A percentile compares a stretch with the other conserved stretches of the same genome.
Evolutionary conservation across 2,888 invertebrate species (phyloP).

Genomic region (Ectropis crepuscularia): DNA sequence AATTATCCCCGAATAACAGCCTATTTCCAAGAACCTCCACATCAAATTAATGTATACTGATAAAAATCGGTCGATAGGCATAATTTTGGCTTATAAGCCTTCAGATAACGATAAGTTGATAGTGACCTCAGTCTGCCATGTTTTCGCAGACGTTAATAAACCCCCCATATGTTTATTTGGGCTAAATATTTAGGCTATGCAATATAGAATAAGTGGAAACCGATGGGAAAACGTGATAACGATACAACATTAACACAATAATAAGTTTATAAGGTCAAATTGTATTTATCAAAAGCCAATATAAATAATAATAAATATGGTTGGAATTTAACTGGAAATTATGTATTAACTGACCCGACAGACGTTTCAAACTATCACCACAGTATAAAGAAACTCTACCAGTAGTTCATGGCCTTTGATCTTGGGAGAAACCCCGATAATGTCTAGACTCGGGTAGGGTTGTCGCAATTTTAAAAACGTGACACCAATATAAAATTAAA

Average conservation of each 20-base stretch:
- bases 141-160: slow-evolving; percentile 5
- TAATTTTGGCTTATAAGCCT: slow-evolving; percentile 8
- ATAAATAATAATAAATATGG: too few relatives aligned
- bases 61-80: slow-evolving; percentile 12
- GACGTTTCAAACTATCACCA: too few relatives aligned
- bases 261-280: background rate
- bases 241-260: background rate
- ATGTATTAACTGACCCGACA: too few relatives aligned
- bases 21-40: slow-evolving; percentile 6
- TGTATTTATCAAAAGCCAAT: too few relatives aligned
- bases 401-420: too few relatives aligned
- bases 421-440: too few relatives aligned
- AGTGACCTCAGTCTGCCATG: background rate
- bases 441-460: too few relatives aligned
- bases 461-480: too few relatives aligned
- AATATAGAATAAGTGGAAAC: background rate
- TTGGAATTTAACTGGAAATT: too few relatives aligned
- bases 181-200: slow-evolving; percentile 13
- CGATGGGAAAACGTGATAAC: background rate
- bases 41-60: background rate
- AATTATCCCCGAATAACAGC: slow-evolving; percentile 6
- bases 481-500: too few relatives aligned
- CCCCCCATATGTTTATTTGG: slow-evolving; percentile 5
- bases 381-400: too few relatives aligned
- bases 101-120: slow-evolving; percentile 16